Base-by-base conservation (phyloP, 2,113 vertebrate species). In the Festucalex cinctus region DNA sequence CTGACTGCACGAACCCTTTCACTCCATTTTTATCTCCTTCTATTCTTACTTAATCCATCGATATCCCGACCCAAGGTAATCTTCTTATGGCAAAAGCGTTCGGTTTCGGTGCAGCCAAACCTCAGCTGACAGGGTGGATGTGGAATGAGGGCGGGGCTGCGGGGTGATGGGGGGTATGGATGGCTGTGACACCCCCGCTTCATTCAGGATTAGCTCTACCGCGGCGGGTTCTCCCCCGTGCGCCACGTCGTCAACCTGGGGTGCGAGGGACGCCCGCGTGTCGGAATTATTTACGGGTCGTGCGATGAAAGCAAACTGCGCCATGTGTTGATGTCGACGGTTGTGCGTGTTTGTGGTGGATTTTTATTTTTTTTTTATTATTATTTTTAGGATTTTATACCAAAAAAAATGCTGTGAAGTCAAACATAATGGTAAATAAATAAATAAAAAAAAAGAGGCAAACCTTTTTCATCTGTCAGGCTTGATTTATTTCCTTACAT, bases 31-130 rank as follows among this genome's bases (percentile, higher is more conserved):
- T 88, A 87, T 90, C 88, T 89, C 79, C 73, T 88, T 90, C 88
- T 89, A 87, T 88, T 91, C 86, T 90, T 82, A 90, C 88, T 91
- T 91, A 91, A 92, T 91, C 90, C 90, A 89, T 87, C 87, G 80
- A 89, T 90, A 91, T 90, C 88, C 87, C 81, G 76, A 90, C 88
- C 88, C 71, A 80, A 87, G 82, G 81, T 92, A 92, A 92, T 92
- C 91, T 91, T 84, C 88, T 92, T 92, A 92, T 85, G 84, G 86
- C 78, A 80, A 81, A 57, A 86, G 83, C 88, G 74, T 86, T 91
- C 83, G 80, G 88, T 91, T 90, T 89, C 77, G 84, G 88, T 88
- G 88, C 81, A 83, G 86, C 88, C 88, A 77, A 88, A 90, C 85
- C 80, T 81, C 68, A 26, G 72, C 79, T 86, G 88, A 89, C 90